phyloP scores from a whole-genome alignment of 2,113 vertebrate species.

The Pyxicephalus adspersus region DNA sequence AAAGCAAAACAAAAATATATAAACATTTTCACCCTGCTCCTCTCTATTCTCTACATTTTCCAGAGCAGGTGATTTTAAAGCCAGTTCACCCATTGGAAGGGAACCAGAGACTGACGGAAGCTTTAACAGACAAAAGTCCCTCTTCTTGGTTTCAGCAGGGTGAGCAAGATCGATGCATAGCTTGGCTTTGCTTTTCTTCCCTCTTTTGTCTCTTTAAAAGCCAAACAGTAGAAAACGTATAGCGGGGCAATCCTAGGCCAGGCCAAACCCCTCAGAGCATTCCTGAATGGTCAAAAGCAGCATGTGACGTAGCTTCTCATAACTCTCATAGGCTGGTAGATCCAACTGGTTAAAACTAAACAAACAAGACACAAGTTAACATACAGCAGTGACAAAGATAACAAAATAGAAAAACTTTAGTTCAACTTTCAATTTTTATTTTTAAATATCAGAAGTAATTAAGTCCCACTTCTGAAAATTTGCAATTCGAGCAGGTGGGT shows the following conservation, averaged over 20 bases:
- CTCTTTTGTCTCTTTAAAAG: slow-evolving; percentile 62
- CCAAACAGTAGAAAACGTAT: slow-evolving; percentile 67
- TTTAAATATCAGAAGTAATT: too few species aligned
- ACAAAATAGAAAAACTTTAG: too few species aligned
- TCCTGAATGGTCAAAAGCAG: slow-evolving; percentile 96
- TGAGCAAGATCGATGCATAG: slow-evolving; percentile 65
- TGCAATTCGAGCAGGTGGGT: too few species aligned
- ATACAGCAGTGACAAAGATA: too few species aligned
- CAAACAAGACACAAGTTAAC: background rate
- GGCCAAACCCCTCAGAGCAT: slow-evolving; percentile 94
- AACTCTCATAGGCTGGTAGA: slow-evolving; percentile 94
- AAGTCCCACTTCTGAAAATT: too few species aligned
- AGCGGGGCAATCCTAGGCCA: slow-evolving; percentile 76
- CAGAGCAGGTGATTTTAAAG: slow-evolving; percentile 63
- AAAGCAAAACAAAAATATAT: slow-evolving; percentile 76
- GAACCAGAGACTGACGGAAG: slow-evolving; percentile 65
- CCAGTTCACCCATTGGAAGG: slow-evolving; percentile 68
- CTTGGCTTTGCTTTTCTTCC: slow-evolving; percentile 60
- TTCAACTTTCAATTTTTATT: too few species aligned
- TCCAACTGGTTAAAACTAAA: slow-evolving; percentile 95
- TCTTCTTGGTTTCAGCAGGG: slow-evolving; percentile 62
- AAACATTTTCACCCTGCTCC: slow-evolving; percentile 68
- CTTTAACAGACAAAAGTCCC: slow-evolving; percentile 63
- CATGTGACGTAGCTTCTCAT: slow-evolving; percentile 95
- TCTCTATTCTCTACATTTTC: slow-evolving; percentile 41